A percentile compares a stretch with the other conserved stretches of the same genome.
Evolutionary conservation across 92 coral and sea anemone genomes (phyloP).

Genomic region (Epizoanthus fatuus): DNA sequence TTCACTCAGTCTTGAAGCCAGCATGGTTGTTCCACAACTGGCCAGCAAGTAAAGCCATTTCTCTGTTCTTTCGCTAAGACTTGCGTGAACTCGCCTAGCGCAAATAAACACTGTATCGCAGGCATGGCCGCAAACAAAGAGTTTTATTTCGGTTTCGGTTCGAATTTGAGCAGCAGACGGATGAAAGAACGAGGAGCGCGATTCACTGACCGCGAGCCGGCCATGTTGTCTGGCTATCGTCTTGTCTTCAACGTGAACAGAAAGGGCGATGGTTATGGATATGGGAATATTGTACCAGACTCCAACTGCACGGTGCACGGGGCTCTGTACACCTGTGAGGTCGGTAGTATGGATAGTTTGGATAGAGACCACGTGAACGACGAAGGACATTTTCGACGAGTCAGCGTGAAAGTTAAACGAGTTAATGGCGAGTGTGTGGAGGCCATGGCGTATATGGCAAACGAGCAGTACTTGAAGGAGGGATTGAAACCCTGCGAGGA

Average conservation of each 20-base stretch:
- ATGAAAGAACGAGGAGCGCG: constrained; percentile 74
- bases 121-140: constrained; percentile 17
- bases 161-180: constrained; percentile 70
- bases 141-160: constrained; percentile 70
- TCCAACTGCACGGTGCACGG: constrained; percentile 61
- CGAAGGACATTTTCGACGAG: constrained; percentile 47
- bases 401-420: constrained; percentile 50
- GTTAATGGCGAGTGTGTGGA: constrained; percentile 52
- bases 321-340: constrained; percentile 63
- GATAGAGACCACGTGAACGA: constrained; percentile 26
- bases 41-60: too few species aligned
- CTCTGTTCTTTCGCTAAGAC: too few species aligned
- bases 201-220: constrained; percentile 65
- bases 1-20: too few species aligned
- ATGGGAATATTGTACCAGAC: constrained; percentile 63
- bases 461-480: constrained; percentile 51
- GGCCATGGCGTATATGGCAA: constrained; percentile 64
- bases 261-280: constrained; percentile 70
- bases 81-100: too few species aligned
- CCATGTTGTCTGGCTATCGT: constrained; percentile 60
- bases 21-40: too few species aligned
- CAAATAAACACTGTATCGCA: too few species aligned
- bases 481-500: constrained; percentile 58
- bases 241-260: constrained; percentile 56
- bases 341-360: constrained; percentile 49